Base-by-base conservation (phyloP, 2,888 invertebrate genomes). In the Laothoe populi region DNA sequence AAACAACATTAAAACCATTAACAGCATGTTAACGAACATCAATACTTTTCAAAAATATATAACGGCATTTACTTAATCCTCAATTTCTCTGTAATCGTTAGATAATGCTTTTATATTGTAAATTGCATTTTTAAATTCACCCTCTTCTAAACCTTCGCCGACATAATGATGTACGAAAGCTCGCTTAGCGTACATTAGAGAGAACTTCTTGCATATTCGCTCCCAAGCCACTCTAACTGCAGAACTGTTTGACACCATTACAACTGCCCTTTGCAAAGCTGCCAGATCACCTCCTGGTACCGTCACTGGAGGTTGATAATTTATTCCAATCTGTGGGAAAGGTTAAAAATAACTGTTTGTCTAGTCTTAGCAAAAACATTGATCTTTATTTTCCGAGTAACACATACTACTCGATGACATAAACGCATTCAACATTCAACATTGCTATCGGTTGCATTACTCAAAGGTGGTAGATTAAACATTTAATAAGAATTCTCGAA, bases 111-210 rank as follows among this genome's bases (percentile, higher is more conserved):
- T 93, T 59, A 96, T 83, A 77, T 96, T 94, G 57, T 94, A 92
- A 5, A 94, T 82, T 0, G 96, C 95, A 61, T 94, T 95, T 35
- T 80, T 75, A 66, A 96, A 95, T 76, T 94, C 95, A 1, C 92
- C 93, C 85, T 96, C 95, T 82, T 96, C 96, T 84, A 96, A 89
- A 1, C 96, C 96, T 88, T 96, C 96, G 2, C 95, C 94, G 4
- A 96, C 93, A 75, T 96, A 98, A 93, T 98, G 98, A 86, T 98
- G 98, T 13, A 98, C 95, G 82, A 98, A 98, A 4, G 98, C 97
- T 63, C 96, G 94, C 81, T 97, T 97, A 63, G 95, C 93, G 76
- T 95, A 97, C 95, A 98, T 96, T 59, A 96, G 84, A 65, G 96
- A 95, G 82, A 96, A 98, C 83, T 98, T 98, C 73, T 94, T 94